Base-by-base conservation (phyloP, 2,888 invertebrate genomes). In the Microctonus brassicae region DNA sequence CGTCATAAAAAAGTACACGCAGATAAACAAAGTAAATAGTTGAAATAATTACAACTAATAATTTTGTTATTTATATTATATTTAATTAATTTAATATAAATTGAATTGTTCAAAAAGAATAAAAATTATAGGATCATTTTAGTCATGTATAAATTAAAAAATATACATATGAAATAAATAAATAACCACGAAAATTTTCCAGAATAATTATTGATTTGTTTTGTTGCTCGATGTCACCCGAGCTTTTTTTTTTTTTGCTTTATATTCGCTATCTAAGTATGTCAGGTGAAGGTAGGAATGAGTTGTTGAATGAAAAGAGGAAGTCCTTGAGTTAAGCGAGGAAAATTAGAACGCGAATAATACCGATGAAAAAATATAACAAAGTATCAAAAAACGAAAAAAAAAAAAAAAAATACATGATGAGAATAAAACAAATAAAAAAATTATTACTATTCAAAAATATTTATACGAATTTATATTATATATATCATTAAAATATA, bases 61-160 rank as follows among this genome's bases (percentile, higher is more conserved):
- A 82, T 77, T 78, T 79, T 73, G 77, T 82, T 82, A 81, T 69
- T 70, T 75, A 73, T 79, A 82, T 82, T 80, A 73, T 77, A 82
- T 82, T 78, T 79, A 52, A 69, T 76, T 81, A 82, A 82, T 76
- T 73, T 76, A 80, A 81, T 82, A 78, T 71, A 63, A 68, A 57
- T 68, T 52, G 62, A 74, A n/a, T n/a, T n/a, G n/a, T n/a, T n/a
- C n/a, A n/a, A n/a, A n/a, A n/a, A n/a, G n/a, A n/a, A n/a, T n/a
- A n/a, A n/a, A n/a, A n/a, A n/a, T n/a, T n/a, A n/a, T n/a, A n/a
- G n/a, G n/a, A n/a, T 24, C 24, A 26, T 55, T 26, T 22, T 55
- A 20, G 11, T 34, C 24, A 1, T 9, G 24, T 10, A 34, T n/a
- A 55, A 9, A 36, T 26, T 29, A 29, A 29, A 29, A 36, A 33